Evolutionary conservation across 2,888 invertebrate species (phyloP).

Genomic region (Epirrhoe alternata): DNA sequence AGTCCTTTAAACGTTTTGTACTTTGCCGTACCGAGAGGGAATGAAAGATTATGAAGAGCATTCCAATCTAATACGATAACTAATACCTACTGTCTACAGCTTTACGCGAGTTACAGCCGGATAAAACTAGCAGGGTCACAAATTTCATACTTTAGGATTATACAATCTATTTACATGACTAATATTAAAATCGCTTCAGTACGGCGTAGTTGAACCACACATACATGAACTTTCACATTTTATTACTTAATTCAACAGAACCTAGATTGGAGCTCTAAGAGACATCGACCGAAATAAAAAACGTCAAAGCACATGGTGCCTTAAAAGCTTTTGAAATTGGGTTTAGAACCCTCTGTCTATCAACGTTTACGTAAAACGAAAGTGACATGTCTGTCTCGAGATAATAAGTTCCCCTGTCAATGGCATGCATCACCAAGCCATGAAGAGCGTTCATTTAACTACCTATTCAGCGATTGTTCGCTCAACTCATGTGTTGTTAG

Average conservation of each 20-base stretch:
- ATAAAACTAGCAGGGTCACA: not conserved
- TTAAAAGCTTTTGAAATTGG: conserved; percentile 8
- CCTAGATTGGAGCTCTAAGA: not conserved
- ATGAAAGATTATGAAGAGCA: not conserved
- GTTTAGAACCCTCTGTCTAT: conserved; percentile 15
- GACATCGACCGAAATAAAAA: not conserved
- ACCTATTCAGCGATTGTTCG: conserved; percentile 15
- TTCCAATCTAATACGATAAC: not conserved
- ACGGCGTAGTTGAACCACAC: not conserved
- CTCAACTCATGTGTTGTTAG: not conserved
- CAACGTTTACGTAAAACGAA: conserved; percentile 15
- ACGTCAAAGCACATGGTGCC: not conserved
- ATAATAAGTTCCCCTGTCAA: conserved; percentile 18
- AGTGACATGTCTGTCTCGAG: conserved; percentile 19
- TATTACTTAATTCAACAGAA: not conserved
- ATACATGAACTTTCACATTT: not conserved
- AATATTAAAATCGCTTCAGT: not conserved
- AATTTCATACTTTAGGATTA: not conserved
- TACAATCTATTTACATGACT: not conserved
- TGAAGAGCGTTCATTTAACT: conserved; percentile 17
- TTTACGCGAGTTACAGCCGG: not conserved
- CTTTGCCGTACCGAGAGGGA: not conserved
- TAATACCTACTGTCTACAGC: not conserved
- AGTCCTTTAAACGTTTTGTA: conserved; percentile 16
- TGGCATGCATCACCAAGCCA: conserved; percentile 10